Evolutionary conservation across 2,113 vertebrate genomes (phyloP), one percentile per base, ranked within the genome.

Genomic region (Mustelus asterias): DNA sequence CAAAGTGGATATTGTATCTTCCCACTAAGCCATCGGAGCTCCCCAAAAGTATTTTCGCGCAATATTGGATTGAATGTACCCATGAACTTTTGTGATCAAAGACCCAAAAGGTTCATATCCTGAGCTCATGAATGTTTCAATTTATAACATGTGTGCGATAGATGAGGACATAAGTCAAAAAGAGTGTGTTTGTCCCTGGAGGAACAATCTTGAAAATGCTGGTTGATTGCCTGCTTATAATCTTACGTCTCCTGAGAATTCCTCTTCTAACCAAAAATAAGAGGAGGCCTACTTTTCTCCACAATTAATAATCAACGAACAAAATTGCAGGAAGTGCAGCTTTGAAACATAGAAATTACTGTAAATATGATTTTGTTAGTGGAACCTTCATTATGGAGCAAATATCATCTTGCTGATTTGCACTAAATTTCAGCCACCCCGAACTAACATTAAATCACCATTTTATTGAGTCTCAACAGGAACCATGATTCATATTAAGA

Each of bases 101-200:
- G 16, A 93, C 29, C 9, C 89, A 93, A 37, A 93, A 22, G 60
- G 33, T 37, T 41, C 33, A 93, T 67, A 65, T 93, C 33, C 58
- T 93, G 89, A 93, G 18, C 13, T 65, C 33, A 93, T 65, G n/a
- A 93, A 93, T 65, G 33, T 92, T 93, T 93, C n/a, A 22, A 93
- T 93, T 93, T 65, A 37, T 33, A 65, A 83, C 80, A 20, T 83
- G n/a, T 44, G 13, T 37, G 60, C n/a, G 60, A 67, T 33, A 33
- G 33, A 37, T 22, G 4, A 65, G 89, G 60, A n/a, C n/a, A 6
- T 16, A 37, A 37, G 89, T 93, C 60, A 67, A 93, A 41, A 67
- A 63, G 6, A 33, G 86, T 10, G 33, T 65, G 89, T 8, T 67
- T 60, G 33, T 41, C 33, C 16, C 18, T 65, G 60, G 60, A 65